Evolutionary conservation across 2,888 invertebrate genomes (phyloP), one percentile per base, ranked within the genome.

Genomic region (Heliconius charithonia): DNA sequence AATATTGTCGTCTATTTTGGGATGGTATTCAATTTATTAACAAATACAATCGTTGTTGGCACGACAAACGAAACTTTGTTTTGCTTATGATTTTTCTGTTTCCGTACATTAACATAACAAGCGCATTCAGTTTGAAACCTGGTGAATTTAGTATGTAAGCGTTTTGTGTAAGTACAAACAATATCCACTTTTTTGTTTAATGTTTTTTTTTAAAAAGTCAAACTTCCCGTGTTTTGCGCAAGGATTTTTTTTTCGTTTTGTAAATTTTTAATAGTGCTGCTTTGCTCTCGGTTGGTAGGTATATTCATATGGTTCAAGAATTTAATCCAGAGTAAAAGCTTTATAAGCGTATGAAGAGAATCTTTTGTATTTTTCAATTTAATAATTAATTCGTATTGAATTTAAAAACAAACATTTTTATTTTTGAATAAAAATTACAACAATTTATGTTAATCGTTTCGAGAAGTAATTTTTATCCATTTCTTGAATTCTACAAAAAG

Each of bases 191-290:
- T 72, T 19, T 10, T 85, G 85, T 74, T 74, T 82, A 80, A 83
- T 89, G 87, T 90, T 91, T 90, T 89, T 4, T 90, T 89, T 87
- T 88, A 89, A 89, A 89, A 84, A 86, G 87, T 87, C 89, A 89
- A 92, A 92, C 93, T 91, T 93, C 93, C 92, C 45, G 88, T 88
- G 84, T 81, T 85, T 85, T 83, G 86, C 81, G 81, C 83, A 76
- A 9, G 6, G 56, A 9, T 79, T 82, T 87, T 86, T 87, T 86
- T 85, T 87, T 85, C 84, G 83, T 83, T 83, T 85, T 86, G 84
- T 84, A 86, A 87, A 45, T 45, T 45, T 89, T 87, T 89, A 89
- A 88, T 88, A 88, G 87, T 86, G 83, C 85, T 86, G 80, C 85
- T 84, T 83, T 85, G 82, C 59, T 72, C 71, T 22, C 63, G 69